Conservation (phyloP, 2,113 vertebrate genomes). For the Myxocyprinus asiaticus region DNA sequence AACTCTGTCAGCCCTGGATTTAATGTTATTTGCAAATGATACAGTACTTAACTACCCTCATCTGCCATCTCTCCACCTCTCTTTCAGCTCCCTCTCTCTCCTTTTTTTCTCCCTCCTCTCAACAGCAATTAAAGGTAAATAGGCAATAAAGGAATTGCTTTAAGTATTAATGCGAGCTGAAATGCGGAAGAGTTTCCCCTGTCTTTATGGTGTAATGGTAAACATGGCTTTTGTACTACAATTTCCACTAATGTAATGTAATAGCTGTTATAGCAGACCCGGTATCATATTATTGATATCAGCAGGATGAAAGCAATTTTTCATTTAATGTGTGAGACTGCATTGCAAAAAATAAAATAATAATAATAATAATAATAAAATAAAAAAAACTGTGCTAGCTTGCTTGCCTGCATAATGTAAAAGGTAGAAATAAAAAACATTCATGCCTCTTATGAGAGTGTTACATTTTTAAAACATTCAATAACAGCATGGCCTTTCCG, state of each 20-base stretch:
- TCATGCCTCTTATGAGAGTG: slow-evolving; percentile 22
- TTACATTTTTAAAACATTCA: slow-evolving; percentile 32
- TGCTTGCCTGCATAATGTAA: slow-evolving; percentile 14
- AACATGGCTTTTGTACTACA: slow-evolving; percentile 3
- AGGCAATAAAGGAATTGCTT: slow-evolving; percentile 50
- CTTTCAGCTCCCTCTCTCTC: neutral
- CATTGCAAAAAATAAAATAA: neutral
- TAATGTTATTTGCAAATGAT: slow-evolving; percentile 57
- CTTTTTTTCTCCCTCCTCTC: slow-evolving; percentile 38
- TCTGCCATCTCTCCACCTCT: neutral
- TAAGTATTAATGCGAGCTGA: slow-evolving; percentile 27
- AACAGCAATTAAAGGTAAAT: slow-evolving; percentile 47
- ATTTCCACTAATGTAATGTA: slow-evolving; percentile 29
- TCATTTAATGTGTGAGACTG: neutral
- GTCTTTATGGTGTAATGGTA: slow-evolving; percentile 16
- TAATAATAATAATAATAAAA: neutral
- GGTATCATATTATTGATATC: slow-evolving; percentile 4
- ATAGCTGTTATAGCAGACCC: slow-evolving; percentile 17
- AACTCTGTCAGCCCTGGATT: slow-evolving; percentile 36
- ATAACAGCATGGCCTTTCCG: slow-evolving; percentile 27
- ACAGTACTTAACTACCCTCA: slow-evolving; percentile 45
- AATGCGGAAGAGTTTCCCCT: neutral
- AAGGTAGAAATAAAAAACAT: slow-evolving; percentile 21
- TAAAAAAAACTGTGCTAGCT: slow-evolving; percentile 10
- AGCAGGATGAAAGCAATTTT: slow-evolving; percentile 23